Evolutionary conservation across 2,113 vertebrate genomes (phyloP).

Genomic region (Verasper variegatus): DNA sequence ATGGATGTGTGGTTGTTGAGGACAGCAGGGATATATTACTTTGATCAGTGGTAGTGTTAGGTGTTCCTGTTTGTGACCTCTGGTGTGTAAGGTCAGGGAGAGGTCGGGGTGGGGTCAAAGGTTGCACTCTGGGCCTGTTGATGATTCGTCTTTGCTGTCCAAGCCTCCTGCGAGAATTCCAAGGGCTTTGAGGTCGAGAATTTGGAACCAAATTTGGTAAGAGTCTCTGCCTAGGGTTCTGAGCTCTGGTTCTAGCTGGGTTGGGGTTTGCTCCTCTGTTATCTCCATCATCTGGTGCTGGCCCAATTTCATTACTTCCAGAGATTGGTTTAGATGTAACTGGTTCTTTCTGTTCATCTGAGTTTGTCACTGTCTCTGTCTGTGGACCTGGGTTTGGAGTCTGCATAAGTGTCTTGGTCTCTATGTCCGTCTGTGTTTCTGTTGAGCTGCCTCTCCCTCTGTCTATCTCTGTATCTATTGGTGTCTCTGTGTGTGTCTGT

Average conservation of each 20-base stretch:
- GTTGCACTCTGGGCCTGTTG: constrained; percentile 75
- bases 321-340: constrained; percentile 36
- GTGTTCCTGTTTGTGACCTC: constrained; percentile 25
- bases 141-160: constrained; percentile 82
- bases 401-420: neutral
- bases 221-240: constrained; percentile 11
- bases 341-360: constrained; percentile 27
- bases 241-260: constrained; percentile 26
- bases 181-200: constrained; percentile 65
- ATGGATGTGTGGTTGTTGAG: constrained; percentile 34
- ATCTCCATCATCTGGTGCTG: constrained; percentile 25
- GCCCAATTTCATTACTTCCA: constrained; percentile 58
- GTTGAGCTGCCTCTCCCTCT: constrained; percentile 16
- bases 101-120: constrained; percentile 54
- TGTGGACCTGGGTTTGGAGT: constrained; percentile 18
- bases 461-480: constrained; percentile 33
- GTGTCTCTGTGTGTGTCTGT: constrained; percentile 18
- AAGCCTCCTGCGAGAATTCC: constrained; percentile 80
- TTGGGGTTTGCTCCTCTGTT: constrained; percentile 27
- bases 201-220: constrained; percentile 50
- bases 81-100: constrained; percentile 47
- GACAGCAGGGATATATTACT: neutral
- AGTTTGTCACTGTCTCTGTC: constrained; percentile 25
- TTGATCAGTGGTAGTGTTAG: constrained; percentile 28
- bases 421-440: constrained; percentile 22